Conservation (phyloP, 2,888 invertebrate species). For the Alloscopus bannaensis region DNA sequence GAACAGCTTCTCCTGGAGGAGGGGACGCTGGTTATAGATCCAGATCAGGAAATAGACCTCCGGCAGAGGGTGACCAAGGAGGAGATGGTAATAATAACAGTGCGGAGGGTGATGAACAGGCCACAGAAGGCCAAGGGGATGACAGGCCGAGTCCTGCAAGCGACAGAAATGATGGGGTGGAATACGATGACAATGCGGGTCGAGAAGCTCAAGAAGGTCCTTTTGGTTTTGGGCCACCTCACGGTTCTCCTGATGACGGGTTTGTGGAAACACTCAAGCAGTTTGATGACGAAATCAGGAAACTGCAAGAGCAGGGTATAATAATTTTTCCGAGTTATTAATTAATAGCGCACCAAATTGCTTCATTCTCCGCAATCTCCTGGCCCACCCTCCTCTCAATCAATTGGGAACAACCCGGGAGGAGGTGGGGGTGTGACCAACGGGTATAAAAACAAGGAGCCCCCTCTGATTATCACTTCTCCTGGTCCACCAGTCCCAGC, state of each 20-base stretch:
- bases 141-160: not conserved
- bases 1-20: not conserved
- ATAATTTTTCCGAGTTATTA: no score
- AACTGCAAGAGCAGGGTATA: slow-evolving; percentile 41
- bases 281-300: slow-evolving; percentile 59
- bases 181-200: not conserved
- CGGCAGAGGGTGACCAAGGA: slow-evolving; percentile 13
- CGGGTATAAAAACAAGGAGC: slow-evolving; percentile 17
- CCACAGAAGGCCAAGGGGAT: slow-evolving; percentile 16
- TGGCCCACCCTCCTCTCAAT: not conserved
- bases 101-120: slow-evolving; percentile 27
- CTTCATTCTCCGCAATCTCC: slow-evolving; percentile 11
- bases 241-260: slow-evolving; percentile 19
- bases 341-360: slow-evolving; percentile 38
- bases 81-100: slow-evolving; percentile 15
- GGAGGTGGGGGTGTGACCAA: not conserved
- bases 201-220: not conserved
- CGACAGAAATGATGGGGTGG: not conserved
- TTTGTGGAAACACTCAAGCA: slow-evolving; percentile 48
- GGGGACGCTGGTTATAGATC: not conserved
- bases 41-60: not conserved
- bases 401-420: not conserved
- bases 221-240: slow-evolving; percentile 17
- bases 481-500: slow-evolving; percentile 26
- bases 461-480: slow-evolving; percentile 49